phyloP scores from a whole-genome alignment of 2,113 vertebrate species.

The Pollachius pollachius region DNA sequence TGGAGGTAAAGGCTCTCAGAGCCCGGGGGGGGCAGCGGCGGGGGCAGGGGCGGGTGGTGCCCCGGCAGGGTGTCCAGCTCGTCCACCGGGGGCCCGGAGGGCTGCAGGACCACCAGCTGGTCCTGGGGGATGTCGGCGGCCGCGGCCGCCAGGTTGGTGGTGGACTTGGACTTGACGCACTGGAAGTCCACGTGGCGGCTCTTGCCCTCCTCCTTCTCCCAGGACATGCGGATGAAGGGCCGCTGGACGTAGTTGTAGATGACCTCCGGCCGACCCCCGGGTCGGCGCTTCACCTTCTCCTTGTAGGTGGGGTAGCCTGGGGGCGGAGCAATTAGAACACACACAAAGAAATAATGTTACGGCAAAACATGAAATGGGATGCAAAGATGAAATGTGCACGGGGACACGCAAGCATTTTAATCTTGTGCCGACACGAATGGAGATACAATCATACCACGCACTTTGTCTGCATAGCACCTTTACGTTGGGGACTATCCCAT shows the following conservation, averaged over 20 bases:
- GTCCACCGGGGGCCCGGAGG: constrained; percentile 88
- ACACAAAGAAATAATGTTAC: too few relatives aligned
- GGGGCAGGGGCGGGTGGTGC: constrained; percentile 43
- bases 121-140: constrained; percentile 96
- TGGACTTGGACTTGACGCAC: constrained; percentile 97
- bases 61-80: constrained; percentile 89
- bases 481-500: too few relatives aligned
- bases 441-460: too few relatives aligned
- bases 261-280: constrained; percentile 91
- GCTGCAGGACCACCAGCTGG: constrained; percentile 92
- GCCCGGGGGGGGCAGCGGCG: neutral
- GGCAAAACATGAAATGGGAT: too few relatives aligned
- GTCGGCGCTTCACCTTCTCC: constrained; percentile 96
- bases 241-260: constrained; percentile 98
- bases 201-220: constrained; percentile 99
- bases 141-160: constrained; percentile 89
- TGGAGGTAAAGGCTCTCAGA: constrained; percentile 31
- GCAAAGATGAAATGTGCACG: too few relatives aligned
- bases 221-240: constrained; percentile 97
- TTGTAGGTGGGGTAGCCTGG: constrained; percentile 96
- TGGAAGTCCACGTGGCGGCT: constrained; percentile 98
- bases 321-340: neutral
- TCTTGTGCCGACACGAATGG: too few relatives aligned
- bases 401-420: too few relatives aligned
- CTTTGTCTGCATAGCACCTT: too few relatives aligned